Conservation (phyloP, 1,140 invertebrate genomes). For the Nylanderia fulva region DNA sequence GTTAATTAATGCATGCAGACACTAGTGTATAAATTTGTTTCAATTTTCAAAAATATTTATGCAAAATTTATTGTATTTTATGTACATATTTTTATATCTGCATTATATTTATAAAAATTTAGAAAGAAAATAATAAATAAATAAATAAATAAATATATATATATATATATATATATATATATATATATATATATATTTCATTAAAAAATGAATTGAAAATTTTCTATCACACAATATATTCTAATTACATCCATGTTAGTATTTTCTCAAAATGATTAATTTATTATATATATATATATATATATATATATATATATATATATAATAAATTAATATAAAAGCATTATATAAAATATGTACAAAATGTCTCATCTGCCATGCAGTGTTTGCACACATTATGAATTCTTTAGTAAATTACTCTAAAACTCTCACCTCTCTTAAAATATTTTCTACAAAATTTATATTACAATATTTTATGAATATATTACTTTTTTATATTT, state of each 20-base stretch:
- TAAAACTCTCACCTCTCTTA: too few relatives aligned
- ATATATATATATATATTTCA: not conserved
- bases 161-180: too few relatives aligned
- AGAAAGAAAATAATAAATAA: too few relatives aligned
- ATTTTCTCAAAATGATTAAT: not conserved
- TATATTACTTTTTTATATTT: slow-evolving; percentile 26
- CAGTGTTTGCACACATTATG: too few relatives aligned
- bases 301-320: slow-evolving; percentile 11
- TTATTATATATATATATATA: slow-evolving; percentile 14
- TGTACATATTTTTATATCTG: not conserved
- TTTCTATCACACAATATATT: not conserved
- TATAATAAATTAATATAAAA: too few relatives aligned
- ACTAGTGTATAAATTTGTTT: slow-evolving; percentile 34
- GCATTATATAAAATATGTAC: slow-evolving; percentile 1
- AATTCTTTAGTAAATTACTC: too few relatives aligned
- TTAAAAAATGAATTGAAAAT: not conserved
- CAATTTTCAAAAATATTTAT: slow-evolving; percentile 55
- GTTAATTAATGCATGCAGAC: slow-evolving; percentile 66
- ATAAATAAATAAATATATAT: too few relatives aligned
- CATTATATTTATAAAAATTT: too few relatives aligned
- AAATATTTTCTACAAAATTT: slow-evolving; percentile 2
- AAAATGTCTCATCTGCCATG: too few relatives aligned
- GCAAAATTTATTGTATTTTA: not conserved
- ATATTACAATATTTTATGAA: slow-evolving; percentile 3
- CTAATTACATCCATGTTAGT: not conserved